Evolutionary conservation across 2,888 invertebrate species (phyloP).

Genomic region (Andrena chrysosceles): DNA sequence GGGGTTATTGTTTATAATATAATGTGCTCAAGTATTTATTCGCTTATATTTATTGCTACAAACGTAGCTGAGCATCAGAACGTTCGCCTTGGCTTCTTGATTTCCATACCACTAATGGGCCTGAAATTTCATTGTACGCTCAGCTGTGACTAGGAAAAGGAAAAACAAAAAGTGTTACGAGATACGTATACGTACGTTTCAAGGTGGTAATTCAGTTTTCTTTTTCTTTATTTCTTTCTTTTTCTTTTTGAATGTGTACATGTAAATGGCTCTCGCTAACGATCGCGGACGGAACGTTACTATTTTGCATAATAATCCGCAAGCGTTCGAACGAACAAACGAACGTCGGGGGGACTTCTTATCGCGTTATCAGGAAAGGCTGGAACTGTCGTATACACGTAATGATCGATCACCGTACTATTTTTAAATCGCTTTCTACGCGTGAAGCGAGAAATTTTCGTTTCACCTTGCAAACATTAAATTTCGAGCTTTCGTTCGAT

Average conservation of each 20-base stretch:
- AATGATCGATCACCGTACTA: slow-evolving; percentile 55
- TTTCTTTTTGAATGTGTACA: slow-evolving; percentile 4
- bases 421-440: slow-evolving; percentile 46
- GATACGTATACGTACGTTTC: slow-evolving; percentile 2
- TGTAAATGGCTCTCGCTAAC: not conserved
- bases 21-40: slow-evolving; percentile 70
- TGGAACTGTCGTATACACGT: slow-evolving; percentile 33
- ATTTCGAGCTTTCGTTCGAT: slow-evolving; percentile 55
- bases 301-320: slow-evolving; percentile 49
- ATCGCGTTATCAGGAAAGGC: slow-evolving; percentile 14
- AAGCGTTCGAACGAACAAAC: not conserved
- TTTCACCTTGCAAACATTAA: slow-evolving; percentile 42
- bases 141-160: not conserved
- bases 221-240: not conserved
- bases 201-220: slow-evolving; percentile 9
- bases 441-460: slow-evolving; percentile 29
- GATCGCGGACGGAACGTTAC: slow-evolving; percentile 8
- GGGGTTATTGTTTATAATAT: slow-evolving; percentile 37
- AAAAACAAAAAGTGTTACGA: not conserved
- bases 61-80: slow-evolving; percentile 45
- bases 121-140: slow-evolving; percentile 25
- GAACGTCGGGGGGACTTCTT: not conserved
- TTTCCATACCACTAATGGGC: slow-evolving; percentile 28
- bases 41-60: slow-evolving; percentile 68
- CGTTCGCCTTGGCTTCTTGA: slow-evolving; percentile 40